Evolutionary conservation across 1,140 invertebrate species (phyloP).

Genomic region (Cyclargus thomasi): DNA sequence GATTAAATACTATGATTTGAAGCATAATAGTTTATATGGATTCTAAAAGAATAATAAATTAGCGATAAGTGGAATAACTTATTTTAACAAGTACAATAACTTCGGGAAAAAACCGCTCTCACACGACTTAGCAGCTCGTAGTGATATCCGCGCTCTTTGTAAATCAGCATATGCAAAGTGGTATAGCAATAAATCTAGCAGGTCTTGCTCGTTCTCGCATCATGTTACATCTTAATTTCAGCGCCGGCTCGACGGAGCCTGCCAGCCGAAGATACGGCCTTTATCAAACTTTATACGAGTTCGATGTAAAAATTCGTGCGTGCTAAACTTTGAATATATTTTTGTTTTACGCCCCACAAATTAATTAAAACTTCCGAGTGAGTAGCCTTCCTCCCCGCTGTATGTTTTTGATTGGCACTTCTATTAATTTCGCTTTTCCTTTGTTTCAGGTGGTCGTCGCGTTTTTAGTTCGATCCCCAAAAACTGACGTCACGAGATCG

Average conservation of each 20-base stretch:
- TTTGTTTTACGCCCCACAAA: constrained; percentile 5
- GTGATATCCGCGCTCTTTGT: constrained; percentile 59
- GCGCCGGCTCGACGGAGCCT: constrained; percentile 66
- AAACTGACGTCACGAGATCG: constrained; percentile 54
- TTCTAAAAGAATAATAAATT: not conserved
- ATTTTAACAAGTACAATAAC: too few relatives aligned
- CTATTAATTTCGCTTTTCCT: constrained; percentile 76
- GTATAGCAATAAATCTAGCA: constrained; percentile 76
- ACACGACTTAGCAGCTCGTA: constrained; percentile 31
- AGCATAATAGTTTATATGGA: too few relatives aligned
- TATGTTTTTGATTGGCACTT: constrained; percentile 59
- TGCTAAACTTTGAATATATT: constrained; percentile 18
- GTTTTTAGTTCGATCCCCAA: constrained; percentile 47
- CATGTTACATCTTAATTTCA: constrained; percentile 78
- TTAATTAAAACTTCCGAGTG: not conserved
- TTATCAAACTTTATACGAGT: constrained; percentile 73
- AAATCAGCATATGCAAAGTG: constrained; percentile 78
- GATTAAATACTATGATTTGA: too few relatives aligned
- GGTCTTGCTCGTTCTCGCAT: constrained; percentile 76
- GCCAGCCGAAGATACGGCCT: constrained; percentile 66
- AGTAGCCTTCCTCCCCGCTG: not conserved
- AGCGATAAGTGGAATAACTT: too few relatives aligned
- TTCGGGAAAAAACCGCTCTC: not conserved
- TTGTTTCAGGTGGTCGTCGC: constrained; percentile 75
- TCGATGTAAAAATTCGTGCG: constrained; percentile 56